Base-by-base conservation (phyloP, 2,888 invertebrate genomes). In the Hofmannophila pseudospretella region DNA sequence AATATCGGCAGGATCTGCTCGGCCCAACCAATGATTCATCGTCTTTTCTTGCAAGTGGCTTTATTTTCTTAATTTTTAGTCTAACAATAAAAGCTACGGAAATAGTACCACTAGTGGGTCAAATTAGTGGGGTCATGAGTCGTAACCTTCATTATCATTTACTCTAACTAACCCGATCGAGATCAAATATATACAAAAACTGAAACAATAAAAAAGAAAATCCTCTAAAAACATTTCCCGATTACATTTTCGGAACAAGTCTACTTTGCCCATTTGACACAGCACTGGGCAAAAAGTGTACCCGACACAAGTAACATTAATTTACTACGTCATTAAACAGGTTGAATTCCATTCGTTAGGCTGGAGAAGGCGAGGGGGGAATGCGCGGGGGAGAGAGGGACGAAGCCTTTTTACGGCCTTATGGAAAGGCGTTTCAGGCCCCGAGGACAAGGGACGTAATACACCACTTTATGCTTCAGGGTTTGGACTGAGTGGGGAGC, bases 331-430 rank as follows among this genome's bases (percentile, higher is more conserved):
- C 47, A 39, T 47, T 44, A 40, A 42, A 38, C 40, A 39, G 32
- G 38, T 39, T 39, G 41, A 41, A 44, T 39, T 37, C 39, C 39
- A 38, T 60, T 59, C 60, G 57, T 62, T 58, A 57, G 34, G 12
- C 3, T 9, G 25, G 8, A 22, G 11, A 11, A n/a, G 23, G 23
- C n/a, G 19, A 8, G 16, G 25, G 12, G 32, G 23, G 25, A 9
- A 22, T 34, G 31, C 8, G 11, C 7, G 20, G 32, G 42, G 34
- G n/a, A n/a, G n/a, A n/a, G n/a, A 33, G 43, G 40, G 40, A 39
- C 38, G 39, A 44, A 54, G 55, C 47, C 59, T 50, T 58, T 62
- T 57, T 50, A 54, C 51, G 44, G 49, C 39, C 49, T 45, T 32
- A 44, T 44, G 44, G 38, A 48, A 49, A 46, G 50, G 44, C 46